phyloP scores from a whole-genome alignment of 2,888 invertebrate genomes.

The Erebia epiphron region DNA sequence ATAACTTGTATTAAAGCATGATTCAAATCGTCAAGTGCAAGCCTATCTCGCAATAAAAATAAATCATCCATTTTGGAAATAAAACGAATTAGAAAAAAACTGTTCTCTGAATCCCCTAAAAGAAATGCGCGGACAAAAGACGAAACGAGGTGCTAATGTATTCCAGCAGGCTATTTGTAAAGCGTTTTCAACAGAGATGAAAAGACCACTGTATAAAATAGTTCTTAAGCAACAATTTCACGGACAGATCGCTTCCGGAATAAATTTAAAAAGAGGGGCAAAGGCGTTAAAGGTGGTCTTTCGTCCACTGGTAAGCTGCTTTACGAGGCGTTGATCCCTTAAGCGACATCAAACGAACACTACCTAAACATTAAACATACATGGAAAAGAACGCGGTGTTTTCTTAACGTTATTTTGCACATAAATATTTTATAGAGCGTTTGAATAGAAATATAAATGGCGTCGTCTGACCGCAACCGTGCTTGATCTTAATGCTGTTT shows the following conservation, averaged over 20 bases:
- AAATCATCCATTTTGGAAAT: background rate
- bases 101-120: conserved; percentile 28
- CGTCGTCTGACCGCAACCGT: conserved; percentile 41
- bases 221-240: conserved; percentile 68
- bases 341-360: conserved; percentile 71
- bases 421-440: conserved; percentile 71
- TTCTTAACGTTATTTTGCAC: conserved; percentile 73
- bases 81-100: background rate
- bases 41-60: no score
- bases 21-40: no score
- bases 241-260: conserved; percentile 59
- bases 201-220: conserved; percentile 49
- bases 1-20: no score
- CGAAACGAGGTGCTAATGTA: conserved; percentile 33
- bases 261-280: conserved; percentile 55
- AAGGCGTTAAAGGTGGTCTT: conserved; percentile 44
- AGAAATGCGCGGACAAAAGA: conserved; percentile 27
- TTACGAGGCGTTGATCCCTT: conserved; percentile 58
- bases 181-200: conserved; percentile 40
- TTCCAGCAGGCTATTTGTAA: conserved; percentile 34
- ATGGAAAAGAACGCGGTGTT: conserved; percentile 63
- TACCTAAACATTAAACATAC: conserved; percentile 75
- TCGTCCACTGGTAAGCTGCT: conserved; percentile 61
- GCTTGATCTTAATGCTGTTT: conserved; percentile 10
- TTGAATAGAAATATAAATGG: conserved; percentile 74